phyloP scores from a whole-genome alignment of 2,797 vertebrate genomes.

The Vespertilio murinus region DNA sequence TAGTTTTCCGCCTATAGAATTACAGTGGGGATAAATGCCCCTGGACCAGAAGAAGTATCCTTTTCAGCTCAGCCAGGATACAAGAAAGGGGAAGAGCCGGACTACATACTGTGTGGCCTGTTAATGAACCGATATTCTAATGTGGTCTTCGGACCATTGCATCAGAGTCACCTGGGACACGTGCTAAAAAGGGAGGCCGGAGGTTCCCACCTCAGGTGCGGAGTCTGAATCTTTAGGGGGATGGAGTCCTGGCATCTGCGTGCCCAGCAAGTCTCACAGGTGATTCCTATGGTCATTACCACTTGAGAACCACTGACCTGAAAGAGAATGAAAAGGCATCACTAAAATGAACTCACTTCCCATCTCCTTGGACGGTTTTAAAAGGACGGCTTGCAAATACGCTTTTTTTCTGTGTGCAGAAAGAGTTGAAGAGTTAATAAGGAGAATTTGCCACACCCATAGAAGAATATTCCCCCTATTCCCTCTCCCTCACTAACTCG shows the following conservation, averaged over 20 bases:
- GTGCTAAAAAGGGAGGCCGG: background rate
- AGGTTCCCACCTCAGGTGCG: rapidly evolving
- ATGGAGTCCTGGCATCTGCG: background rate
- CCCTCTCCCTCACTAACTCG: background rate
- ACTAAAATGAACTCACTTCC: background rate
- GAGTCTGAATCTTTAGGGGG: background rate
- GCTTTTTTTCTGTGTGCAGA: background rate
- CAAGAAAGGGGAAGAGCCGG: background rate
- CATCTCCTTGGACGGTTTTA: background rate
- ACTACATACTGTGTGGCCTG: background rate
- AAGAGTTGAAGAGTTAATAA: background rate
- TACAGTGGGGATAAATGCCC: background rate
- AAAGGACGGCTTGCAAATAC: background rate
- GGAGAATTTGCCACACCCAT: background rate
- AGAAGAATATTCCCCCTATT: background rate
- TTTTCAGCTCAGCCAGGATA: background rate
- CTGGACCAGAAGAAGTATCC: background rate
- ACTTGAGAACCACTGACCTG: background rate
- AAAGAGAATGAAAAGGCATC: background rate
- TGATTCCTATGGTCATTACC: background rate
- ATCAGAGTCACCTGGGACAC: background rate
- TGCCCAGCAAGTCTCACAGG: background rate
- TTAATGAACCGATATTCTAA: background rate
- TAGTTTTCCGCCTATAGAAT: background rate
- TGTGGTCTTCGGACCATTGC: background rate